Percentiles rank a stretch among this genome's conserved stretches.
Evolutionary conservation across 1,140 invertebrate species (phyloP).

Genomic region (Philaenus spumarius): DNA sequence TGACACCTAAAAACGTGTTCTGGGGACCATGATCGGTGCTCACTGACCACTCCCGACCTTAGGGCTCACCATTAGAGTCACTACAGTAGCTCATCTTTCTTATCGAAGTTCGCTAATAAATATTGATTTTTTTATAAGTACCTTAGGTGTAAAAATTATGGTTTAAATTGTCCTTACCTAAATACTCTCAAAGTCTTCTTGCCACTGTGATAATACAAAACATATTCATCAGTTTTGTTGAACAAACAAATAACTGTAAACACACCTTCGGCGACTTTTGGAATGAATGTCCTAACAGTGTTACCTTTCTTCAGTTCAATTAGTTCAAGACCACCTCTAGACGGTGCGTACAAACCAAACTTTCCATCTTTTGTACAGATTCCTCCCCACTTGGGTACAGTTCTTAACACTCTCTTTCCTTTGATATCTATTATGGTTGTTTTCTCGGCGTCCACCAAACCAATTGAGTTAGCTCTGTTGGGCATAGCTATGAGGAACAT

Average conservation of each 20-base stretch:
- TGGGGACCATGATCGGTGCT: too few species aligned
- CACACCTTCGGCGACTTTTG: slow-evolving; percentile 91
- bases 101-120: too few species aligned
- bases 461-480: slow-evolving; percentile 74
- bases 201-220: slow-evolving; percentile 94
- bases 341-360: slow-evolving; percentile 86
- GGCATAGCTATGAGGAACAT: slow-evolving; percentile 65
- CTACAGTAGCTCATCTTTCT: too few species aligned
- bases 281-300: slow-evolving; percentile 78
- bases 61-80: too few species aligned
- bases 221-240: slow-evolving; percentile 89
- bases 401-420: slow-evolving; percentile 67
- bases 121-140: too few species aligned
- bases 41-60: too few species aligned
- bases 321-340: slow-evolving; percentile 84
- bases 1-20: too few species aligned
- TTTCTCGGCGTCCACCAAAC: slow-evolving; percentile 84
- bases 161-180: too few species aligned
- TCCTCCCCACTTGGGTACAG: slow-evolving; percentile 74
- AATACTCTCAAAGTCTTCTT: slow-evolving; percentile 89
- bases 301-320: slow-evolving; percentile 79
- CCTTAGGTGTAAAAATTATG: too few species aligned
- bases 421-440: slow-evolving; percentile 79
- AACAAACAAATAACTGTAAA: slow-evolving; percentile 94
- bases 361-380: slow-evolving; percentile 81